These are phyloP conservation scores for Dascillus cervinus DNA, from an alignment of 2,888 invertebrate species.

Conservation along the genomic window DNA sequence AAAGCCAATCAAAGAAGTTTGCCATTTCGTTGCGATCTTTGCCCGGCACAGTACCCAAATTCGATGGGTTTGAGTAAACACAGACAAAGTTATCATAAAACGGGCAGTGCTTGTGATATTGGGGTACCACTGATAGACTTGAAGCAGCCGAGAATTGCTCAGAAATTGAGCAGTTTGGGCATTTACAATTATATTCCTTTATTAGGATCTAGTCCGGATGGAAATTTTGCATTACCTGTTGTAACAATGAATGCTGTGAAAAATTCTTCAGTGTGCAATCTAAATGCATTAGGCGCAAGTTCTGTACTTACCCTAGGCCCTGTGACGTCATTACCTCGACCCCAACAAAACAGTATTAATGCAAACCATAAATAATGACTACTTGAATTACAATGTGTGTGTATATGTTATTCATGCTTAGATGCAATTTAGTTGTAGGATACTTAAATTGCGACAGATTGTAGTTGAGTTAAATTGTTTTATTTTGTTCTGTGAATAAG, in stretches of 20 bases:
- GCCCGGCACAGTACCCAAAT: conserved; percentile 65
- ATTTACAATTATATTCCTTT: conserved; percentile 69
- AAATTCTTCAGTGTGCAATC: conserved; percentile 44
- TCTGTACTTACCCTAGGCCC: conserved; percentile 67
- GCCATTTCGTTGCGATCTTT: conserved; percentile 58
- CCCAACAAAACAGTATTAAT: conserved; percentile 13
- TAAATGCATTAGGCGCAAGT: conserved; percentile 60
- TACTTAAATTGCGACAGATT: too few relatives aligned
- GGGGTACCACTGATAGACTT: conserved; percentile 68
- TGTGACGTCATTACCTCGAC: conserved; percentile 41
- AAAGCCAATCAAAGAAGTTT: conserved; percentile 20
- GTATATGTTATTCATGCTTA: too few relatives aligned
- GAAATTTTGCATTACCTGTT: conserved; percentile 60
- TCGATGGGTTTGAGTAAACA: conserved; percentile 52
- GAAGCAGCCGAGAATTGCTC: conserved; percentile 58
- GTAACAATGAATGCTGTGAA: conserved; percentile 58
- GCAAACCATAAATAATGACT: too few relatives aligned
- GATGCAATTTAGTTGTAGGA: too few relatives aligned
- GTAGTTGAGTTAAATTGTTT: too few relatives aligned
- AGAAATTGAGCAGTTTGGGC: conserved; percentile 57
- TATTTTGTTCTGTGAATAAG: too few relatives aligned
- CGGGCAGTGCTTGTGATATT: conserved; percentile 52
- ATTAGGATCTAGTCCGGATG: conserved; percentile 48
- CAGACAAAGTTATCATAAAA: conserved; percentile 55
- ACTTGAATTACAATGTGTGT: too few relatives aligned